A percentile compares a stretch with the other conserved stretches of the same genome.
These are phyloP conservation scores for Trachelus iudaicus DNA, from an alignment of 2,888 invertebrate genomes.

Conservation along the genomic window DNA sequence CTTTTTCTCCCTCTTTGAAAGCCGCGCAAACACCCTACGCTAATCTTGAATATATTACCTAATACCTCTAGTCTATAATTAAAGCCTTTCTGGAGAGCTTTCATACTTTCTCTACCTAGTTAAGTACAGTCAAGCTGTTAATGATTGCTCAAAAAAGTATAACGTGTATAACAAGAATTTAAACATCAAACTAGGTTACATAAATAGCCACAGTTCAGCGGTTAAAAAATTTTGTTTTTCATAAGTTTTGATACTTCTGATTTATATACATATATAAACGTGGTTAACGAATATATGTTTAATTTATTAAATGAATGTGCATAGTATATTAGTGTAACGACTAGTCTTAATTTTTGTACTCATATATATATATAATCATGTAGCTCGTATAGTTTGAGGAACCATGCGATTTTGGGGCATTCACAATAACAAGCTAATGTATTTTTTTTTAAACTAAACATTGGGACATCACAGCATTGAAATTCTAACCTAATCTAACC, in stretches of 20 bases:
- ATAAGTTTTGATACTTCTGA: neutral
- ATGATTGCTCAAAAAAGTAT: neutral
- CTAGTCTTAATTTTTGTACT: neutral
- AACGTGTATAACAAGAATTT: neutral
- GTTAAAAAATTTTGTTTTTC: neutral
- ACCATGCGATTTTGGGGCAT: no score
- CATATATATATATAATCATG: no score
- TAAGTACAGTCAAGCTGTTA: neutral
- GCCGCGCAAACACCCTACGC: neutral
- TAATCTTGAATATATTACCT: neutral
- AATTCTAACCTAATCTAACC: no score
- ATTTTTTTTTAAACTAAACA: no score
- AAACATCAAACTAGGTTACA: neutral
- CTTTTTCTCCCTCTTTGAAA: neutral
- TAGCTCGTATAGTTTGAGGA: no score
- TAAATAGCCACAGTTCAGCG: neutral
- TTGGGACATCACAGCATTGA: no score
- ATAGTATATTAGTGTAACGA: neutral
- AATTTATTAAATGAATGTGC: neutral
- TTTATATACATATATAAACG: neutral
- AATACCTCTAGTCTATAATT: neutral
- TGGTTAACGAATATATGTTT: no score
- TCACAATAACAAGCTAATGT: no score
- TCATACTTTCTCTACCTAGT: neutral
- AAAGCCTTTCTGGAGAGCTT: neutral